These are phyloP conservation scores for Tragelaphus imberbis DNA, from an alignment of 2,113 vertebrate species.

Conservation along the genomic window DNA sequence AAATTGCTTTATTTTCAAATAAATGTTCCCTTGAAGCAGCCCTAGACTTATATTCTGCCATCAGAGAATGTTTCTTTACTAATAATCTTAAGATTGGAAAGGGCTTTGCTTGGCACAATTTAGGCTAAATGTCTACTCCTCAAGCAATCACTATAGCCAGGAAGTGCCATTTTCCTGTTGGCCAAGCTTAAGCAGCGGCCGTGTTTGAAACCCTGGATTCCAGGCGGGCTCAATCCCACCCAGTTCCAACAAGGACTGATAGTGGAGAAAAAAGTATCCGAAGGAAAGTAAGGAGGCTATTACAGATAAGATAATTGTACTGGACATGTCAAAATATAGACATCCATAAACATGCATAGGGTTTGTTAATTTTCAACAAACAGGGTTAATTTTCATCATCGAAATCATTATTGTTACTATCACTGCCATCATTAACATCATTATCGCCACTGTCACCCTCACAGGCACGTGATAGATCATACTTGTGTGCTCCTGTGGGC, in stretches of 20 bases:
- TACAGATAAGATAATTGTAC: not conserved
- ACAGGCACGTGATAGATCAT: not conserved
- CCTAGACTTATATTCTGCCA: not conserved
- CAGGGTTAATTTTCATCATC: not conserved
- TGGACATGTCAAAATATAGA: not conserved
- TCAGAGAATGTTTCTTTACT: not conserved
- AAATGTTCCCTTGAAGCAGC: not conserved
- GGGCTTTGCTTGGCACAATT: not conserved
- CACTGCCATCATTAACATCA: not conserved
- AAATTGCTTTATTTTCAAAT: not conserved
- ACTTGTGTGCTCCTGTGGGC: not conserved
- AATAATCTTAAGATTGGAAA: not conserved
- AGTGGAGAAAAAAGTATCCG: not conserved
- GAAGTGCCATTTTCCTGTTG: not conserved
- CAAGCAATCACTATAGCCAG: not conserved
- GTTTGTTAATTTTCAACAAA: not conserved
- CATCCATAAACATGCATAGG: not conserved
- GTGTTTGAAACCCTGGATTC: not conserved
- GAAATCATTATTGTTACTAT: not conserved
- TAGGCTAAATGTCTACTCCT: not conserved
- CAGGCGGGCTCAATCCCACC: not conserved
- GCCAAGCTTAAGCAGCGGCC: not conserved
- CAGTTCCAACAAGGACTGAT: not conserved
- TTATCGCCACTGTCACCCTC: not conserved
- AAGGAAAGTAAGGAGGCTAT: not conserved